These are phyloP conservation scores for Macrocentrus cingulum DNA, from an alignment of 1,140 invertebrate species.

Conservation along the genomic window DNA sequence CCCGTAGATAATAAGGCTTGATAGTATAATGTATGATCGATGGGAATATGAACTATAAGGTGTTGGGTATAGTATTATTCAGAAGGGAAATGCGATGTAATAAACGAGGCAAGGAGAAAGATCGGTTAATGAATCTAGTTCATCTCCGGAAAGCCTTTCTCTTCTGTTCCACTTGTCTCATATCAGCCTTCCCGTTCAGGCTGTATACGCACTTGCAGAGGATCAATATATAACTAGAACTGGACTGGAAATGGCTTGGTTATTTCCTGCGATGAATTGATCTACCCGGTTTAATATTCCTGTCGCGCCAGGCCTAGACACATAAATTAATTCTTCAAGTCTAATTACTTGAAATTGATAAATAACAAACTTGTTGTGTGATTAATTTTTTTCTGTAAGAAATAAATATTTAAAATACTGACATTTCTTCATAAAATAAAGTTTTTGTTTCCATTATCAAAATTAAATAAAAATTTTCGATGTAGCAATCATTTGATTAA, in stretches of 20 bases:
- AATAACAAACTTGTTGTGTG: no score
- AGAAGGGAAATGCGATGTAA: slow-evolving; percentile 31
- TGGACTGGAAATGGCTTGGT: slow-evolving; percentile 42
- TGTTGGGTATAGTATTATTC: slow-evolving; percentile 9
- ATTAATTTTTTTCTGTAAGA: no score
- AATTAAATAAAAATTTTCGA: no score
- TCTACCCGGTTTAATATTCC: slow-evolving; percentile 24
- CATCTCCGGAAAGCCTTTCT: slow-evolving; percentile 58
- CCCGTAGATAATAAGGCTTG: no score
- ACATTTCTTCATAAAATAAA: no score
- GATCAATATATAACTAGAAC: slow-evolving; percentile 55
- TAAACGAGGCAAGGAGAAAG: slow-evolving; percentile 35
- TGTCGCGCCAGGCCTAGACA: slow-evolving; percentile 23
- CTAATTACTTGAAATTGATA: no score
- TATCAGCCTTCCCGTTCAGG: slow-evolving; percentile 26
- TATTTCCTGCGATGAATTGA: slow-evolving; percentile 43
- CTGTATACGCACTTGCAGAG: slow-evolving; percentile 30
- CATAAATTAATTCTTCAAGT: not conserved
- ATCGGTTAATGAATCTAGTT: slow-evolving; percentile 53
- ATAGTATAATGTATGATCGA: no score
- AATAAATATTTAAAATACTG: no score
- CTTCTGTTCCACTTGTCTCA: slow-evolving; percentile 60
- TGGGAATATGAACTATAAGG: not conserved
- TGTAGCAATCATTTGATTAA: no score
- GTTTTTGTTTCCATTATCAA: no score